These are phyloP conservation scores for Tympanoctomys barrerae DNA, from an alignment of 2,797 vertebrate genomes.

Conservation along the genomic window DNA sequence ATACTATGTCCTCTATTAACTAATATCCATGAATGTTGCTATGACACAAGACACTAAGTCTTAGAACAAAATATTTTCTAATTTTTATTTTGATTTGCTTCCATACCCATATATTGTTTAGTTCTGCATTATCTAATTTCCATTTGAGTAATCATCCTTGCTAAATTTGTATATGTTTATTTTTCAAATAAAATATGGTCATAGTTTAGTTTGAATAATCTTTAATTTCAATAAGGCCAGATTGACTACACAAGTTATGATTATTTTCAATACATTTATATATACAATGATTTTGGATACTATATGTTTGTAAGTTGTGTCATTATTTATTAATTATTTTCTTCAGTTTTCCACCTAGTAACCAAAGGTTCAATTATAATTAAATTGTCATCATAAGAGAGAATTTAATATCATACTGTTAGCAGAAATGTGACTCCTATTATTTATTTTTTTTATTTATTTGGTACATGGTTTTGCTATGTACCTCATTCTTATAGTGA, in stretches of 20 bases:
- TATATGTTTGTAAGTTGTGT: background rate
- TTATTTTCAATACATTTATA: background rate
- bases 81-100: background rate
- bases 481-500: too few species aligned
- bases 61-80: background rate
- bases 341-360: background rate
- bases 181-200: background rate
- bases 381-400: too few species aligned
- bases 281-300: background rate
- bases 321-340: background rate
- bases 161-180: background rate
- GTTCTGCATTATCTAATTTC: background rate
- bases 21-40: background rate
- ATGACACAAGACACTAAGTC: background rate
- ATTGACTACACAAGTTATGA: background rate
- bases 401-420: background rate
- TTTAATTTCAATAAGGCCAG: background rate
- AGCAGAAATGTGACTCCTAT: background rate
- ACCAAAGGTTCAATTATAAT: background rate
- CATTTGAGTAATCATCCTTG: background rate
- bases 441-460: too few species aligned
- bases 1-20: background rate
- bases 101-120: background rate
- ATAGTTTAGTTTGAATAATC: background rate
- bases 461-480: too few species aligned